Percentiles rank a stretch among this genome's conserved stretches.
phyloP scores from a whole-genome alignment of 2,797 vertebrate genomes.

The Alfaro cultratus region DNA sequence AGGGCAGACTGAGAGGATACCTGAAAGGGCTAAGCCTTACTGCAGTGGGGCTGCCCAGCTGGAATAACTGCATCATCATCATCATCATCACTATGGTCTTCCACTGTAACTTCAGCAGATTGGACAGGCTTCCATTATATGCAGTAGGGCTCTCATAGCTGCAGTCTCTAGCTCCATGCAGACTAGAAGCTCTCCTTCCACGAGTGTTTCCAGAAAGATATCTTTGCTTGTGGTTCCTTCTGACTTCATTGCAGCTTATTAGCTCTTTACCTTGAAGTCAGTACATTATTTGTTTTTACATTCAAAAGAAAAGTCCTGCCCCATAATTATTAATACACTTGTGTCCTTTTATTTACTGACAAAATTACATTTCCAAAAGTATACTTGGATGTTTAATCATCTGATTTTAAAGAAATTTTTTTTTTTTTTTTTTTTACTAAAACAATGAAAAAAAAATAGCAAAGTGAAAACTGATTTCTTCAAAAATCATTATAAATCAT shows the following conservation, averaged over 20 bases:
- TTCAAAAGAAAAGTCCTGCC: neutral
- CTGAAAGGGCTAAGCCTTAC: neutral
- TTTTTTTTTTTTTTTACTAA: too few species aligned
- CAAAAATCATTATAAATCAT: too few species aligned
- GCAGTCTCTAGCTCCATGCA: neutral
- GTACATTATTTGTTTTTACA: neutral
- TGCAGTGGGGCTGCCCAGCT: neutral
- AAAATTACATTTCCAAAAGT: too few species aligned
- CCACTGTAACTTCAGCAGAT: neutral
- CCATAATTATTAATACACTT: neutral
- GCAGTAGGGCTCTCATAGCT: neutral
- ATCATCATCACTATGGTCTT: neutral
- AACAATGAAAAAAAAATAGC: too few species aligned
- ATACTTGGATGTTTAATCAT: too few species aligned
- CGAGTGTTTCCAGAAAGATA: neutral
- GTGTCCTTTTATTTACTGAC: too few species aligned
- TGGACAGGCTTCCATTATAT: neutral
- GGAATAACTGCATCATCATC: neutral
- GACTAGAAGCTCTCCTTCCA: neutral
- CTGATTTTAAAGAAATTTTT: too few species aligned
- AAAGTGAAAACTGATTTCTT: too few species aligned
- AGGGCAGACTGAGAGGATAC: neutral
- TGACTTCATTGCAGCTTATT: neutral
- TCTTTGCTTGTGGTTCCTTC: neutral
- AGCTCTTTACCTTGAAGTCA: neutral